Conservation (phyloP, 2,113 vertebrate species). For the Labrus mixtus region DNA sequence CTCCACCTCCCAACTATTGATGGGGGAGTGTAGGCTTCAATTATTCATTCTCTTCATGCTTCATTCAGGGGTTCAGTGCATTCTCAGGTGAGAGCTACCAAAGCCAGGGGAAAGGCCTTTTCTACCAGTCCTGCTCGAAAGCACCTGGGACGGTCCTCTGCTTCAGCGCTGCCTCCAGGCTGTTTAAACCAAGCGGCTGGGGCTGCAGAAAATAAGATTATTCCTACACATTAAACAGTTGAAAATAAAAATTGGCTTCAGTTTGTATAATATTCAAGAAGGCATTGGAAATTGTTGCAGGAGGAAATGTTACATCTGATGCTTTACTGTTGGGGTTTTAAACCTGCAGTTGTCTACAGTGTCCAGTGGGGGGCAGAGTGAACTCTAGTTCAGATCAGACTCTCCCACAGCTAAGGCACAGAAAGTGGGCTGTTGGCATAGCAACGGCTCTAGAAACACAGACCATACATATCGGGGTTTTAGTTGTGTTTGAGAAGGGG, state of each 20-base stretch:
- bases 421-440: constrained; percentile 88
- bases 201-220: constrained; percentile 33
- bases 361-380: constrained; percentile 82
- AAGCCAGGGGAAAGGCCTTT: constrained; percentile 55
- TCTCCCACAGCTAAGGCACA: constrained; percentile 77
- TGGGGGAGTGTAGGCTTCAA: constrained; percentile 68
- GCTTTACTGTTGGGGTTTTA: constrained; percentile 11
- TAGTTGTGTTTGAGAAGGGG: constrained; percentile 62
- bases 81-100: constrained; percentile 74
- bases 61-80: constrained; percentile 74
- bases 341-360: constrained; percentile 77
- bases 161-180: constrained; percentile 60
- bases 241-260: constrained; percentile 31
- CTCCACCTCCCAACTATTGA: constrained; percentile 72
- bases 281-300: constrained; percentile 56
- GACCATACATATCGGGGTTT: constrained; percentile 71
- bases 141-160: constrained; percentile 65
- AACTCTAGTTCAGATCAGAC: constrained; percentile 71
- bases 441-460: constrained; percentile 84
- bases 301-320: constrained; percentile 54
- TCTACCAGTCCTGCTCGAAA: constrained; percentile 62
- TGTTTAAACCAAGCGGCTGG: constrained; percentile 43
- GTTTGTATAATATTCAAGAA: constrained; percentile 44
- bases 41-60: constrained; percentile 81
- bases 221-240: constrained; percentile 36